These are phyloP conservation scores for Corythucha ciliata DNA, from an alignment of 2,888 invertebrate genomes.

Conservation along the genomic window DNA sequence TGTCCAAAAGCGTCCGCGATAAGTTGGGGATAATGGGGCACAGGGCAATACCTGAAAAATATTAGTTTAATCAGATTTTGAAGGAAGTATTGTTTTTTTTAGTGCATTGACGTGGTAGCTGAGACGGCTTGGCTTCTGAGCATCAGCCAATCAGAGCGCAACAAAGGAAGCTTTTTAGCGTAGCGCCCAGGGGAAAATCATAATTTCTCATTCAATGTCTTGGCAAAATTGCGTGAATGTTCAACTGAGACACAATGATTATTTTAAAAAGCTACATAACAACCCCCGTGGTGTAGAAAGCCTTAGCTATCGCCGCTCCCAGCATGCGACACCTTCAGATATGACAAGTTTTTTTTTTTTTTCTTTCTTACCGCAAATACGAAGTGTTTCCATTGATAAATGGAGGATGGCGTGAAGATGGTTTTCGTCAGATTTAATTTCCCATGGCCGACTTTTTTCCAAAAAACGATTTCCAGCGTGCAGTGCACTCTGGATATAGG, in stretches of 20 bases:
- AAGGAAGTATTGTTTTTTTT: not conserved
- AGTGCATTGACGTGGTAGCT: not conserved
- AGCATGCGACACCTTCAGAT: no score
- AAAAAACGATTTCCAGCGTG: constrained; percentile 78
- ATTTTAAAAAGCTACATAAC: no score
- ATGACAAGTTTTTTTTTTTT: no score
- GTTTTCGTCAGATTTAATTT: constrained; percentile 51
- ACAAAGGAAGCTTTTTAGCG: no score
- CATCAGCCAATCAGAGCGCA: no score
- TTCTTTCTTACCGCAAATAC: constrained; percentile 48
- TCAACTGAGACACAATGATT: no score
- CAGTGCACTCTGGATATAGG: constrained; percentile 62
- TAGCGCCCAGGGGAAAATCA: no score
- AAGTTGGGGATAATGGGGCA: constrained; percentile 78
- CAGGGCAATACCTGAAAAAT: constrained; percentile 59
- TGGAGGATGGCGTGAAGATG: constrained; percentile 65
- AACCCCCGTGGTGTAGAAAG: no score
- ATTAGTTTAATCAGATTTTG: not conserved
- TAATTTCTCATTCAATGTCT: no score
- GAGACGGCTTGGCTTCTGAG: not conserved
- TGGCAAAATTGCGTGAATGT: no score
- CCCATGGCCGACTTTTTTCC: constrained; percentile 81
- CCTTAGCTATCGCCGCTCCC: no score
- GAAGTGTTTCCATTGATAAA: constrained; percentile 72
- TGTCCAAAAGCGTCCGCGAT: constrained; percentile 57